phyloP scores from a whole-genome alignment of 53 echinoderm and acorn worm species.

The Arbacia lixula region DNA sequence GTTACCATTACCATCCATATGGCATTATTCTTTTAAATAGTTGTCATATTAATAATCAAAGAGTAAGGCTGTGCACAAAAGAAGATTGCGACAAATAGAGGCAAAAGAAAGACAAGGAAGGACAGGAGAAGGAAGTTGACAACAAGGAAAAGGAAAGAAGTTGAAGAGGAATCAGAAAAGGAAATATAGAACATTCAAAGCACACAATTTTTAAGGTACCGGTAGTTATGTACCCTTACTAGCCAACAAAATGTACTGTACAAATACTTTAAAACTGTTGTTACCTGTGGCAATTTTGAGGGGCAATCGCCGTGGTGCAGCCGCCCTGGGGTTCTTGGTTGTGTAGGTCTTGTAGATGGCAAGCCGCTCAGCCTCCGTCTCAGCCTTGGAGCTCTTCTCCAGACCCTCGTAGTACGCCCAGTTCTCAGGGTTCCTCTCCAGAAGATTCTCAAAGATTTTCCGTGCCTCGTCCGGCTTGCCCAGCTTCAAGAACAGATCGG shows the following conservation, averaged over 20 bases:
- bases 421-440: constrained; percentile 87
- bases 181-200: no score
- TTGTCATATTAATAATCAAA: no score
- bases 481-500: constrained; percentile 71
- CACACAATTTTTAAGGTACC: no score
- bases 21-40: no score
- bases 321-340: constrained; percentile 79
- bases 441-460: constrained; percentile 68
- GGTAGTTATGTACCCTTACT: not conserved
- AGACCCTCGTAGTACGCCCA: constrained; percentile 82
- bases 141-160: no score
- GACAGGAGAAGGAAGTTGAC: not conserved
- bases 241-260: not conserved
- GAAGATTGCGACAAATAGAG: no score
- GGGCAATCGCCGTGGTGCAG: constrained; percentile 79
- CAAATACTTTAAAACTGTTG: not conserved
- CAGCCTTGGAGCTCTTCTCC: constrained; percentile 48
- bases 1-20: no score
- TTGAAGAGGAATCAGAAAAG: no score
- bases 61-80: no score
- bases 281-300: constrained; percentile 91
- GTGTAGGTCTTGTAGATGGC: constrained; percentile 70
- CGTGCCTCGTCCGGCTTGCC: constrained; percentile 70
- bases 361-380: constrained; percentile 68
- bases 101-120: no score